Percentiles rank a stretch among this genome's conserved stretches.
phyloP scores from a whole-genome alignment of 2,888 invertebrate genomes.

The Aelia acuminata region DNA sequence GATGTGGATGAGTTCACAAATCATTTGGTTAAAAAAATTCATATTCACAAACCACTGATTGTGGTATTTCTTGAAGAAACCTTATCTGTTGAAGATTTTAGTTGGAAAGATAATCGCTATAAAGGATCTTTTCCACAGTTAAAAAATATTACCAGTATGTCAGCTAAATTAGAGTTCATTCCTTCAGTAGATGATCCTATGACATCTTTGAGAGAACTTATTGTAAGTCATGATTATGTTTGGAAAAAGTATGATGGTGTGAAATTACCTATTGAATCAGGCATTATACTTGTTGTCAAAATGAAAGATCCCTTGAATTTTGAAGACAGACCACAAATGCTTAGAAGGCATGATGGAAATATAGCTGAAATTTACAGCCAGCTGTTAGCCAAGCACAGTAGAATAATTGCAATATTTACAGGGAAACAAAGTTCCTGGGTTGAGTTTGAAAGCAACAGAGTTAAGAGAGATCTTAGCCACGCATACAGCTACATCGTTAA shows the following conservation, averaged over 20 bases:
- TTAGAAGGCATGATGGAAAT: conserved; percentile 75
- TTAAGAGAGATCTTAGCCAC: conserved; percentile 66
- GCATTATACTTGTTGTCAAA: conserved; percentile 64
- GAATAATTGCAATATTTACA: conserved; percentile 75
- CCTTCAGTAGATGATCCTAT: conserved; percentile 65
- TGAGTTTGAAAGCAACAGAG: conserved; percentile 65
- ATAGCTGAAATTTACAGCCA: conserved; percentile 73
- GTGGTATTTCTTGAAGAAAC: conserved; percentile 73
- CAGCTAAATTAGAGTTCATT: conserved; percentile 64
- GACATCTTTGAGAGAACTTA: conserved; percentile 64
- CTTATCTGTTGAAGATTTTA: conserved; percentile 76
- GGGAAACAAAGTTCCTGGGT: conserved; percentile 74
- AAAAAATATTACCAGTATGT: conserved; percentile 65
- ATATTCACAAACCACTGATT: conserved; percentile 68
- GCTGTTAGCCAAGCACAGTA: conserved; percentile 70
- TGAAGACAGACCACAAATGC: conserved; percentile 70
- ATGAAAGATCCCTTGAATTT: conserved; percentile 66
- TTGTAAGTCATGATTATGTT: conserved; percentile 66
- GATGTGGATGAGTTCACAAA: conserved; percentile 65
- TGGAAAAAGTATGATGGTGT: conserved; percentile 62
- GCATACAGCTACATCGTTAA: conserved; percentile 69
- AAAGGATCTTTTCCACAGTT: conserved; percentile 65
- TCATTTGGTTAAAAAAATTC: conserved; percentile 69
- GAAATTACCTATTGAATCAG: conserved; percentile 57
- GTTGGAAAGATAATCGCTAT: conserved; percentile 71